These are phyloP conservation scores for Stigmatopora argus DNA, from an alignment of 2,113 vertebrate species.

Conservation along the genomic window DNA sequence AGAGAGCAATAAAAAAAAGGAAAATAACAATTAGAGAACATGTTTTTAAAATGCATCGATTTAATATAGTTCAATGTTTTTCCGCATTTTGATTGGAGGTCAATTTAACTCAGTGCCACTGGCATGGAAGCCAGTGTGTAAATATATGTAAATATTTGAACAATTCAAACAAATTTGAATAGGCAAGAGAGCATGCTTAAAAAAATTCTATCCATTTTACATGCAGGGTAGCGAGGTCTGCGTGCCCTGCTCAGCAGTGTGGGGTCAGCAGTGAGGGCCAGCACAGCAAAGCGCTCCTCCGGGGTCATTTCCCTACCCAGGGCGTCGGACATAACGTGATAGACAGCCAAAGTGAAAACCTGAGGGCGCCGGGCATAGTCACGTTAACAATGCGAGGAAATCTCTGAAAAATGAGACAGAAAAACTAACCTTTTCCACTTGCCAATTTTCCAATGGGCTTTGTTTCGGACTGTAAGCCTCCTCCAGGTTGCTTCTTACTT, in stretches of 20 bases:
- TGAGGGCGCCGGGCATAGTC: conserved; percentile 49
- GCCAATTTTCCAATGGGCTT: conserved; percentile 13
- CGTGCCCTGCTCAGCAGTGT: conserved; percentile 11
- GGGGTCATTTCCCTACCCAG: conserved; percentile 55
- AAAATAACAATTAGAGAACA: conserved; percentile 3
- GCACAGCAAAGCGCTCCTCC: conserved; percentile 74
- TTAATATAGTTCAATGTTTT: no score
- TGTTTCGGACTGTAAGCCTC: conserved; percentile 60
- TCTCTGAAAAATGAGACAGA: not conserved
- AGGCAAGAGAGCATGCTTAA: not conserved
- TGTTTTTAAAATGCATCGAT: no score
- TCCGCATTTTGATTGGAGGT: no score
- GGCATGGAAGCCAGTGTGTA: no score
- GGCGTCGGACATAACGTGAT: conserved; percentile 71
- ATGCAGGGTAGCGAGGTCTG: conserved; percentile 1
- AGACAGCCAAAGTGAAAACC: conserved; percentile 79
- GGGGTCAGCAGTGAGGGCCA: conserved; percentile 68
- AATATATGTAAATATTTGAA: no score
- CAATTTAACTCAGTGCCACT: no score
- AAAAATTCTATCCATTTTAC: conserved; percentile 8
- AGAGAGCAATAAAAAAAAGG: conserved; percentile 1
- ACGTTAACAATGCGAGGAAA: not conserved
- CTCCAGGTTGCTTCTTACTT: conserved; percentile 63
- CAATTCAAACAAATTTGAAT: not conserved
- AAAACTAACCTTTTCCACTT: conserved; percentile 38